phyloP scores from a whole-genome alignment of 1,140 invertebrate species.

The Araneus ventricosus region DNA sequence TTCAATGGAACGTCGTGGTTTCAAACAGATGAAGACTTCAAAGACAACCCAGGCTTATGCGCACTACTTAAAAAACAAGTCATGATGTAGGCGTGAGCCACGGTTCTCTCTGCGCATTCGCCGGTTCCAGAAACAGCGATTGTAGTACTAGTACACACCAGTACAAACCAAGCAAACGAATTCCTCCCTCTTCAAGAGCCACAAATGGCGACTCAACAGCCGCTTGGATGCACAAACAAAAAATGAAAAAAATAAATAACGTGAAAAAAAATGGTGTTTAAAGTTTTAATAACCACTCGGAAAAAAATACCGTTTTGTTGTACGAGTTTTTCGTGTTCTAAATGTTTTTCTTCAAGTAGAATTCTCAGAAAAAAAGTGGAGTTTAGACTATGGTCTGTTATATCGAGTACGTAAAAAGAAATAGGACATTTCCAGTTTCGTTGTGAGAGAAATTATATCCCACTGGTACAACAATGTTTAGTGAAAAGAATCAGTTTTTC shows the following conservation, averaged over 20 bases:
- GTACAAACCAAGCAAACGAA: slow-evolving; percentile 51
- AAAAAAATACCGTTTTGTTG: slow-evolving; percentile 17
- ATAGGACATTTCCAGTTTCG: not conserved
- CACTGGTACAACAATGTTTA: too few species aligned
- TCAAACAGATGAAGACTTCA: not conserved
- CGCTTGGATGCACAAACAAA: slow-evolving; percentile 55
- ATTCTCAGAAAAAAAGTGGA: not conserved
- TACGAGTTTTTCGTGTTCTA: slow-evolving; percentile 48
- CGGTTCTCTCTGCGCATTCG: not conserved
- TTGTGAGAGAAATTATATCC: too few species aligned
- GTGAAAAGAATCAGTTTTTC: too few species aligned
- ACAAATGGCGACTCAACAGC: slow-evolving; percentile 40
- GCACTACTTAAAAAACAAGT: not conserved
- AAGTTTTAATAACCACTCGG: slow-evolving; percentile 13
- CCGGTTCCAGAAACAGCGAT: not conserved
- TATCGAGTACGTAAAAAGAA: not conserved
- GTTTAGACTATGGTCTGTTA: not conserved
- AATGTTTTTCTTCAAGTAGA: slow-evolving; percentile 52
- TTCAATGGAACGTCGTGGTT: not conserved
- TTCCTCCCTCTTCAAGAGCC: slow-evolving; percentile 22
- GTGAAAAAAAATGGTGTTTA: slow-evolving; percentile 57
- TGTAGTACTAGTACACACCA: slow-evolving; percentile 23
- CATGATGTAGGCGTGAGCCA: not conserved
- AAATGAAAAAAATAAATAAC: not conserved
- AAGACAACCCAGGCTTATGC: not conserved